phyloP scores from a whole-genome alignment of 2,113 vertebrate species.

The Syrmaticus mikado region DNA sequence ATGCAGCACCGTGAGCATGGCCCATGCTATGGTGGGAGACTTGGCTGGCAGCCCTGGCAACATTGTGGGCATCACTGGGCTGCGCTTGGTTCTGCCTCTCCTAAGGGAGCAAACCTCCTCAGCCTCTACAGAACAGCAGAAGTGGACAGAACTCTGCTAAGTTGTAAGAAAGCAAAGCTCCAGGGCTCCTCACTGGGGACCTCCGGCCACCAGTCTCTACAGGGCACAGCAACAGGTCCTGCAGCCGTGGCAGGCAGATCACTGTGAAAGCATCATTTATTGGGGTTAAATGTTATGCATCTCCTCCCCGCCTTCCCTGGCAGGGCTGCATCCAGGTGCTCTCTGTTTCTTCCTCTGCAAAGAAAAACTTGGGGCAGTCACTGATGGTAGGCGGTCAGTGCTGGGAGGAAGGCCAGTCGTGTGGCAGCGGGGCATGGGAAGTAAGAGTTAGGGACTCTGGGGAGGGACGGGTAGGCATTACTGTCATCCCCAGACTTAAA shows the following conservation, averaged over 20 bases:
- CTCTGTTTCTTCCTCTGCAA: constrained; percentile 47
- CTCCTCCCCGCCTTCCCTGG: neutral
- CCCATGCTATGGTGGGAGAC: rapidly evolving
- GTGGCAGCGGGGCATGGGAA: too few relatives aligned
- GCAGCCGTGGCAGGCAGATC: neutral
- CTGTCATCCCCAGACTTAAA: constrained; percentile 39
- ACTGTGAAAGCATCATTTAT: constrained; percentile 27
- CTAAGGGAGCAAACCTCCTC: too few relatives aligned
- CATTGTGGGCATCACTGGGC: too few relatives aligned
- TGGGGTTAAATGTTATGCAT: constrained; percentile 18
- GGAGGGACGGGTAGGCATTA: neutral
- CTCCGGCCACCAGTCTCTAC: neutral
- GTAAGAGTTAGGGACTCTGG: too few relatives aligned
- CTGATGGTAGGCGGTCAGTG: neutral
- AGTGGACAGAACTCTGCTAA: neutral
- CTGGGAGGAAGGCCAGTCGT: neutral
- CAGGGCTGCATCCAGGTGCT: neutral
- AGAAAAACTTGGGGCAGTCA: neutral
- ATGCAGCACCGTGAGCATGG: neutral
- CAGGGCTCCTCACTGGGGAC: neutral
- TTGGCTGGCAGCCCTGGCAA: neutral
- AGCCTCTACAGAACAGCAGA: neutral
- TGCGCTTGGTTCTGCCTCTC: neutral
- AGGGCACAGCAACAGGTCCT: constrained; percentile 23
- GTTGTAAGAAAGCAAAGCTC: neutral